Conservation (phyloP, 2,888 invertebrate species). For the Phania funesta region DNA sequence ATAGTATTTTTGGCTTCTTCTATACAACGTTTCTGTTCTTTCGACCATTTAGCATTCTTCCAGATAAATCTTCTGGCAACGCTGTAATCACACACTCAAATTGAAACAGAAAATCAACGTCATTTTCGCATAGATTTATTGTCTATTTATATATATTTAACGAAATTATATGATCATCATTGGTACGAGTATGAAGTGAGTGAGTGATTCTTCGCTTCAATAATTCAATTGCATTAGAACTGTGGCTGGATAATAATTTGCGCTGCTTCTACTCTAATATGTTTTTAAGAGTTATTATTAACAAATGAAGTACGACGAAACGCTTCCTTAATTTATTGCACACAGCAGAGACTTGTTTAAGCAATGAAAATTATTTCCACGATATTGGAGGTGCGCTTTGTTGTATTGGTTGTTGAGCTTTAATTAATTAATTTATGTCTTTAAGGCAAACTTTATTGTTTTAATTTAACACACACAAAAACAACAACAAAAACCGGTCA, state of each 20-base stretch:
- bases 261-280: not conserved
- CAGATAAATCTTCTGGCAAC: no score
- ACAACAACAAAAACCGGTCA: constrained; percentile 35
- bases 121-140: not conserved
- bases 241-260: not conserved
- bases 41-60: no score
- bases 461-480: not conserved
- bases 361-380: not conserved
- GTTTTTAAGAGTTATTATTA: constrained; percentile 7
- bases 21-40: no score
- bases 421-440: constrained; percentile 10
- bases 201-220: constrained; percentile 44
- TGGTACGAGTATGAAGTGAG: no score
- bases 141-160: not conserved
- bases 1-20: no score
- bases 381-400: no score
- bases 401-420: not conserved
- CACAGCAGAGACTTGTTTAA: not conserved
- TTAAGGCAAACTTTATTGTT: constrained; percentile 22
- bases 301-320: constrained; percentile 4
- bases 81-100: no score
- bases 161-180: not conserved
- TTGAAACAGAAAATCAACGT: no score
- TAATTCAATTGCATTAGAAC: constrained; percentile 50
- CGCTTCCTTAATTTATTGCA: constrained; percentile 56